Conservation (phyloP, 2,797 vertebrate genomes). For the Brachyalestes nurse region DNA sequence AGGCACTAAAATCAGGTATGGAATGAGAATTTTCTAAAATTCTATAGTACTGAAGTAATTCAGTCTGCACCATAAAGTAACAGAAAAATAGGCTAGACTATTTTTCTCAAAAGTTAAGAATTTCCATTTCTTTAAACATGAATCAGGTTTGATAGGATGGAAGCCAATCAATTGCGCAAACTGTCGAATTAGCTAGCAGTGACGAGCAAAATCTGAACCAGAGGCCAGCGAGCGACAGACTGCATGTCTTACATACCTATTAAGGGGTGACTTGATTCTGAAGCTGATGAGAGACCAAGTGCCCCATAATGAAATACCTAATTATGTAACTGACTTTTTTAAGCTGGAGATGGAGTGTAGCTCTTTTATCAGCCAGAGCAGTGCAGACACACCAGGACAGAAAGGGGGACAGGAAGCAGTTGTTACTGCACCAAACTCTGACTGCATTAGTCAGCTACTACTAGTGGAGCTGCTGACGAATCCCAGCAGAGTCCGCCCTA, state of each 20-base stretch:
- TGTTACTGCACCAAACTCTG: slow-evolving; percentile 16
- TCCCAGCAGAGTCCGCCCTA: background rate
- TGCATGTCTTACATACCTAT: slow-evolving; percentile 52
- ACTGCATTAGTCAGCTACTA: slow-evolving; percentile 31
- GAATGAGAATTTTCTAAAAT: no score
- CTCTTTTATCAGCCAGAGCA: slow-evolving; percentile 22
- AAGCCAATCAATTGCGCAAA: background rate
- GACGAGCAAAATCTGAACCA: background rate
- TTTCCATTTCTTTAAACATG: background rate
- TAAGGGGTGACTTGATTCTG: slow-evolving; percentile 65
- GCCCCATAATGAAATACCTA: slow-evolving; percentile 65
- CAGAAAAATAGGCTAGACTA: no score
- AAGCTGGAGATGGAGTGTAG: slow-evolving; percentile 56
- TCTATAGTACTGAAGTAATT: no score
- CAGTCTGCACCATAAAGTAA: no score
- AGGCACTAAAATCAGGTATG: no score
- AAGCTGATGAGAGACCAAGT: slow-evolving; percentile 48
- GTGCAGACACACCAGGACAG: slow-evolving; percentile 15
- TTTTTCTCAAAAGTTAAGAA: background rate
- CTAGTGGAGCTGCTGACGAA: slow-evolving; percentile 5
- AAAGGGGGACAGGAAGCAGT: background rate
- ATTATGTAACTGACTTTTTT: slow-evolving; percentile 73
- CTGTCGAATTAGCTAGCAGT: background rate
- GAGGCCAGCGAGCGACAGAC: background rate
- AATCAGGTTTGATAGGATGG: background rate